Evolutionary conservation across 2,113 vertebrate genomes (phyloP).

Genomic region (Rhinolophus ferrumequinum): DNA sequence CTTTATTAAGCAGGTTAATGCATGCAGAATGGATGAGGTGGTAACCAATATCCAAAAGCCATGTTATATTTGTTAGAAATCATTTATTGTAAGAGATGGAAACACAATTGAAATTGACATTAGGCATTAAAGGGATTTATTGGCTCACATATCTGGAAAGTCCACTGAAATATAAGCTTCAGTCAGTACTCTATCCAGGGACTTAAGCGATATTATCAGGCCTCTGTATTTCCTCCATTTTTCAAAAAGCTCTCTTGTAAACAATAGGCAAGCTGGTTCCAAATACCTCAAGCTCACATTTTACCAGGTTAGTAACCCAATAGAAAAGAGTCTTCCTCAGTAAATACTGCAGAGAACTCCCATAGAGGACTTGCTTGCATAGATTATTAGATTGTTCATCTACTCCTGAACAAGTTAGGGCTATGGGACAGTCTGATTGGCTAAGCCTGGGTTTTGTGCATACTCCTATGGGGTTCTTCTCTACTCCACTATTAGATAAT

Average conservation of each 20-base stretch:
- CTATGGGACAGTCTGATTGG: background rate
- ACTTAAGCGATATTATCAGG: background rate
- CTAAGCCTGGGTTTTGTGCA: background rate
- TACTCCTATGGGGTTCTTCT: background rate
- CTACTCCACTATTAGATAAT: background rate
- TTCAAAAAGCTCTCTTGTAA: background rate
- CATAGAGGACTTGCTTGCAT: background rate
- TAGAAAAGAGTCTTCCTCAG: background rate
- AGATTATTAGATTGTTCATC: background rate
- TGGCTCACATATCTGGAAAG: background rate
- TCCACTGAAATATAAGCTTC: background rate
- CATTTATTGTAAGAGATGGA: background rate
- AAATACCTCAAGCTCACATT: background rate
- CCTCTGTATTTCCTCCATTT: background rate
- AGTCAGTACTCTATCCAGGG: background rate
- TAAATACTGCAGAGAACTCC: background rate
- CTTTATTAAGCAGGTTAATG: background rate
- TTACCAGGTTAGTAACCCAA: background rate
- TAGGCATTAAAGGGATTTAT: background rate
- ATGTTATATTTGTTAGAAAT: background rate
- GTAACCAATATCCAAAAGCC: background rate
- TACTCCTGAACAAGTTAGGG: background rate
- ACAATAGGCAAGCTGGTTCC: background rate
- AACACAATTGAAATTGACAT: background rate
- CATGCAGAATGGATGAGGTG: background rate